Evolutionary conservation across 2,888 invertebrate genomes (phyloP), one percentile per base, ranked within the genome.

Genomic region (Gerosis bhagava): DNA sequence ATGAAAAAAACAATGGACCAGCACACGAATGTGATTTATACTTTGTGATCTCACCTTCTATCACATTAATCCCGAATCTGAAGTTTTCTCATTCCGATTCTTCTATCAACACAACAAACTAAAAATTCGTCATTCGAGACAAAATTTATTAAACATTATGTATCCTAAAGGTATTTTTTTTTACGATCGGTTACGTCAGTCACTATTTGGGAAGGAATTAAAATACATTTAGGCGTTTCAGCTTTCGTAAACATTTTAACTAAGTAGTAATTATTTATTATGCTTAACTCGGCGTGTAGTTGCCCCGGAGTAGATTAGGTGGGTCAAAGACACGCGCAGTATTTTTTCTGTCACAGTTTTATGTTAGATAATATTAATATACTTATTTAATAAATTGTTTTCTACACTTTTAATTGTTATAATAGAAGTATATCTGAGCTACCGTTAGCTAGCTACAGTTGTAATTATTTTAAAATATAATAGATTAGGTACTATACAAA

Each of bases 341-440:
- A 6, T 36, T 36, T 36, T 16, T 11, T 36, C 10, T 29, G n/a
- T 29, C 44, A 44, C 36, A 10, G 6, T 44, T 15, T 40, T 40
- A 15, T 39, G 21, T 40, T 40, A 40, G 29, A 19, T 3, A n/a
- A 19, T 7, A 31, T 19, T 32, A 5, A 6, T 19, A 6, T 19
- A 19, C 19, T 13, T 19, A 21, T 25, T 16, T 4, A 11, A 1
- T 28, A 28, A 8, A 34, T 26, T 12, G 19, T 11, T 10, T 29
- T 5, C n/a, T 19, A 24, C 17, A 25, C 21, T 24, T n/a, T n/a
- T n/a, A n/a, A 8, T 26, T 16, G 21, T 21, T 26, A 16, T 34
- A n/a, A 19, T 40, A 25, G 28, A 29, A 7, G 6, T 28, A n/a
- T 19, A 26, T 12, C 26, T 13, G 12, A 26, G 13, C n/a, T 6